These are phyloP conservation scores for Arge pagana DNA, from an alignment of 2,888 invertebrate species.

Conservation along the genomic window DNA sequence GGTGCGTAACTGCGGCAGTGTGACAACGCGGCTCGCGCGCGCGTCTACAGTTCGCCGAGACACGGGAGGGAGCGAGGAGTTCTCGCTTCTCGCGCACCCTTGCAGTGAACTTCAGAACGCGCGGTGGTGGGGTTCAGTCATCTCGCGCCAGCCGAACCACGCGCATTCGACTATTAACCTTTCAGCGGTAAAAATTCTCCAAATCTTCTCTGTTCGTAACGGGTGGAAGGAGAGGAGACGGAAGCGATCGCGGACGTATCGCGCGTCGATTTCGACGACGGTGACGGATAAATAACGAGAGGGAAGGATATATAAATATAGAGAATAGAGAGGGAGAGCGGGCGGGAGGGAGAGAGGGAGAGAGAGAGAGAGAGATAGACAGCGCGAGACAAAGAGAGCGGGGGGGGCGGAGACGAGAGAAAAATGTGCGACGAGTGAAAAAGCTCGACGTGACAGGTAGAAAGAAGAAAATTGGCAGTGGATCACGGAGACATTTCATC, in stretches of 20 bases:
- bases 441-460: too few species aligned
- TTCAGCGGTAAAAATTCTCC: constrained; percentile 13
- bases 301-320: background rate
- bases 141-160: constrained; percentile 55
- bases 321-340: constrained; percentile 6
- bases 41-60: background rate
- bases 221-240: background rate
- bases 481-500: too few species aligned
- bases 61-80: background rate
- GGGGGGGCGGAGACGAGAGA: background rate
- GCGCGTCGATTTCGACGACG: background rate
- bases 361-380: constrained; percentile 14
- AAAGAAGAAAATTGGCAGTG: too few species aligned
- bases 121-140: constrained; percentile 50
- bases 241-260: background rate
- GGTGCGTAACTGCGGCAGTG: background rate
- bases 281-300: background rate
- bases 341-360: constrained; percentile 1
- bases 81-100: background rate
- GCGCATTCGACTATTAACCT: constrained; percentile 37
- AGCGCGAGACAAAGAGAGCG: background rate
- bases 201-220: background rate
- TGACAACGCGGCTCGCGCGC: background rate
- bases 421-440: background rate
- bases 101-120: background rate